Percentiles rank a stretch among this genome's conserved stretches.
Evolutionary conservation across 1,140 invertebrate species (phyloP).

Genomic region (Ceratina calcarata): DNA sequence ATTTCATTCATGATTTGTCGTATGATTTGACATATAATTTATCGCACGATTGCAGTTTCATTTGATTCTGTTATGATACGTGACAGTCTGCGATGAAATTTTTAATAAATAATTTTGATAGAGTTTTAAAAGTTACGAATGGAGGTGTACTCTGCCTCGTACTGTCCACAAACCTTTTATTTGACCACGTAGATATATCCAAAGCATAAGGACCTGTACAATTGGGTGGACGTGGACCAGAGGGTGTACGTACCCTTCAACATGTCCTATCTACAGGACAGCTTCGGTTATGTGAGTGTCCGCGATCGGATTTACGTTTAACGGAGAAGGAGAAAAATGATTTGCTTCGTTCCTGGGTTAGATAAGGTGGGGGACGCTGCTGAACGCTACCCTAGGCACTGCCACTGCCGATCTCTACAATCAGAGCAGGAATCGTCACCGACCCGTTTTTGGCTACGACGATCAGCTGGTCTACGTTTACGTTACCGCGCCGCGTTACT

Average conservation of each 20-base stretch:
- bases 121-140: too few relatives aligned
- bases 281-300: constrained; percentile 75
- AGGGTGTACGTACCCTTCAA: constrained; percentile 75
- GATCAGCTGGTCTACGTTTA: constrained; percentile 73
- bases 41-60: too few relatives aligned
- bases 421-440: constrained; percentile 57
- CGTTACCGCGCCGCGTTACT: constrained; percentile 73
- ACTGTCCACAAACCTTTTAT: neutral
- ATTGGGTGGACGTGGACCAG: constrained; percentile 74
- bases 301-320: neutral
- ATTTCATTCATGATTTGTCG: too few relatives aligned
- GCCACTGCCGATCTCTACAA: constrained; percentile 62
- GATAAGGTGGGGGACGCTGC: constrained; percentile 76
- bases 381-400: constrained; percentile 68
- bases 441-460: constrained; percentile 39
- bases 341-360: constrained; percentile 65
- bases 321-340: constrained; percentile 15
- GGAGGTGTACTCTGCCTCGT: too few relatives aligned
- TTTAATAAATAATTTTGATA: too few relatives aligned
- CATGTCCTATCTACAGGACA: constrained; percentile 73
- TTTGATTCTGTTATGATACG: too few relatives aligned
- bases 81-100: too few relatives aligned
- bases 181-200: constrained; percentile 72
- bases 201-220: constrained; percentile 76
- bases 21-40: too few relatives aligned